A percentile compares a stretch with the other conserved stretches of the same genome.
Conservation (phyloP, 2,113 vertebrate species). For the Salvelinus sp. region DNA sequence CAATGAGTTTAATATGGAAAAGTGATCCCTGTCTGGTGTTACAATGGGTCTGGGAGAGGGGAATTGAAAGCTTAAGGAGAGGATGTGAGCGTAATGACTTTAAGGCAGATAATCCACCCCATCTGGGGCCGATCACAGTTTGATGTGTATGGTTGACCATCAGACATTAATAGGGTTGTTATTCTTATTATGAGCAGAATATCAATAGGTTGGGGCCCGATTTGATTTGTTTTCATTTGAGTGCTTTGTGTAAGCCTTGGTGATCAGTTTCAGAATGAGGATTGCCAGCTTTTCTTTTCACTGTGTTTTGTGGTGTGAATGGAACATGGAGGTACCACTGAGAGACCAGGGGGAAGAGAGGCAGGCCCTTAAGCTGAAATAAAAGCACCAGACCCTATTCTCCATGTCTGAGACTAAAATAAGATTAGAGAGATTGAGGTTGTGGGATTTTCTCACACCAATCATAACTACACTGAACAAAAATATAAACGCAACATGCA, state of each 20-base stretch:
- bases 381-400: conserved; percentile 31
- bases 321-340: conserved; percentile 19
- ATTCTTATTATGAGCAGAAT: conserved; percentile 62
- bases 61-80: conserved; percentile 85
- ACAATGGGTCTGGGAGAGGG: conserved; percentile 72
- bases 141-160: conserved; percentile 84
- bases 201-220: conserved; percentile 57
- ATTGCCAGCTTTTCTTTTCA: neutral
- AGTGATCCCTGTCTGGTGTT: conserved; percentile 77
- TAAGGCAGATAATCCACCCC: conserved; percentile 85
- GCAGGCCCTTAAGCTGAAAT: conserved; percentile 41
- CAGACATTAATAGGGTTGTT: conserved; percentile 76
- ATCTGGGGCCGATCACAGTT: conserved; percentile 81
- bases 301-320: conserved; percentile 7
- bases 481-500: no score
- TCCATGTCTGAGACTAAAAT: conserved; percentile 31
- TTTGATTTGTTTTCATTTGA: conserved; percentile 80
- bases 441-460: conserved; percentile 31
- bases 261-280: conserved; percentile 62
- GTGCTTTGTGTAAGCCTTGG: conserved; percentile 30
- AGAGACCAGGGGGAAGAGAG: conserved; percentile 4
- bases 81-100: conserved; percentile 87
- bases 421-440: conserved; percentile 34
- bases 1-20: conserved; percentile 81
- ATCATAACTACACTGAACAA: neutral